Evolutionary conservation across 2,797 vertebrate species (phyloP).

Genomic region (Picus viridis): DNA sequence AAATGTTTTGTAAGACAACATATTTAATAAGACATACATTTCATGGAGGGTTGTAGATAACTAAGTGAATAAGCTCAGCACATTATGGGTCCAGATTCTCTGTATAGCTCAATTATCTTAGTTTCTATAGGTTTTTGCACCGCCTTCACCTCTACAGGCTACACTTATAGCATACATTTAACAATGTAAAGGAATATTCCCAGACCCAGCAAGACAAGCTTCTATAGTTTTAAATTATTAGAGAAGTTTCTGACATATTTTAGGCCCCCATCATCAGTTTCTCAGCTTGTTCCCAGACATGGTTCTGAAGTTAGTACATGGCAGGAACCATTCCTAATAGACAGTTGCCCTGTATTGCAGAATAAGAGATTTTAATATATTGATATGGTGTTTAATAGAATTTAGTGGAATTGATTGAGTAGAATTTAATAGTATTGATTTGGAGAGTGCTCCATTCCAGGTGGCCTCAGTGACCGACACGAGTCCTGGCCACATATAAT

Average conservation of each 20-base stretch:
- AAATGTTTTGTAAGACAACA: neutral
- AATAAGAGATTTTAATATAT: constrained; percentile 7
- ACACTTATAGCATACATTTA: neutral
- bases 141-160: neutral
- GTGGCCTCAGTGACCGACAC: neutral
- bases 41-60: neutral
- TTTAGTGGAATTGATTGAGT: constrained; percentile 5
- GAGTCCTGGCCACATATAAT: neutral
- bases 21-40: neutral
- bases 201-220: neutral
- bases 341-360: neutral
- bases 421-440: constrained; percentile 16
- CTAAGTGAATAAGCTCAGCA: neutral
- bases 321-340: neutral
- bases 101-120: neutral
- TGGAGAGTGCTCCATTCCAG: neutral
- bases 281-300: constrained; percentile 23
- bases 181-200: neutral
- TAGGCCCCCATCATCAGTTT: neutral
- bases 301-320: neutral
- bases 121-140: neutral
- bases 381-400: neutral
- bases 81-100: neutral
- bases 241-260: constrained; percentile 27
- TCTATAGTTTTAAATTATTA: neutral